These are phyloP conservation scores for Uropetala carovei DNA, from an alignment of 2,888 invertebrate genomes.

Conservation along the genomic window DNA sequence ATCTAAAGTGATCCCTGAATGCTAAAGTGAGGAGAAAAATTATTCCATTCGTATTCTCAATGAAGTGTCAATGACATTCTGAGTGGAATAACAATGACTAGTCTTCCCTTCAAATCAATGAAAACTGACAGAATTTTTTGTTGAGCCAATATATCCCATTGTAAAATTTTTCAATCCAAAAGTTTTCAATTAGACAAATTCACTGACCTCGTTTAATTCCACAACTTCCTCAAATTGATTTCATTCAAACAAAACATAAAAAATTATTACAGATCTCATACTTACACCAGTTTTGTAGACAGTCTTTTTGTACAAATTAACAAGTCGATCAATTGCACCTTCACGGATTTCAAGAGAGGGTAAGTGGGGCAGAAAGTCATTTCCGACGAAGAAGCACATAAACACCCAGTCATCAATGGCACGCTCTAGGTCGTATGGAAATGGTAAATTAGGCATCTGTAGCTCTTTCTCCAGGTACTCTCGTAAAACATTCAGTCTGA, in stretches of 20 bases:
- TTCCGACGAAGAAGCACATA: conserved; percentile 99
- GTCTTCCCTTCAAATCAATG: no score
- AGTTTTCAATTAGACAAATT: no score
- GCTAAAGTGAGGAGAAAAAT: no score
- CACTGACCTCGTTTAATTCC: no score
- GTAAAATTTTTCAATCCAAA: no score
- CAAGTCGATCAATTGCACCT: conserved; percentile 95
- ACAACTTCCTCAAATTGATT: neutral
- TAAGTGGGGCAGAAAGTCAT: conserved; percentile 98
- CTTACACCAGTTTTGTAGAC: conserved; percentile 93
- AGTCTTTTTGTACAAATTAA: conserved; percentile 94
- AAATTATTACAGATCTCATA: conserved; percentile 65
- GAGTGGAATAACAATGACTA: no score
- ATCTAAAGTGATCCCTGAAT: no score
- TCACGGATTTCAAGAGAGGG: conserved; percentile 98
- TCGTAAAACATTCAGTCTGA: conserved; percentile 92
- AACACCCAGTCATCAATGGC: conserved; percentile 98
- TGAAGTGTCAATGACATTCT: no score
- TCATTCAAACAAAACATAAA: neutral
- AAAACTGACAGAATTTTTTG: no score
- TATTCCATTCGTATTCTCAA: no score
- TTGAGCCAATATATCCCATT: no score
- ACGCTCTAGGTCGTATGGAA: conserved; percentile 95
- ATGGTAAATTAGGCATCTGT: conserved; percentile 93
- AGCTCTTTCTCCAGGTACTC: conserved; percentile 96